These are phyloP conservation scores for Catocala fraxini DNA, from an alignment of 2,888 invertebrate genomes.

Conservation along the genomic window DNA sequence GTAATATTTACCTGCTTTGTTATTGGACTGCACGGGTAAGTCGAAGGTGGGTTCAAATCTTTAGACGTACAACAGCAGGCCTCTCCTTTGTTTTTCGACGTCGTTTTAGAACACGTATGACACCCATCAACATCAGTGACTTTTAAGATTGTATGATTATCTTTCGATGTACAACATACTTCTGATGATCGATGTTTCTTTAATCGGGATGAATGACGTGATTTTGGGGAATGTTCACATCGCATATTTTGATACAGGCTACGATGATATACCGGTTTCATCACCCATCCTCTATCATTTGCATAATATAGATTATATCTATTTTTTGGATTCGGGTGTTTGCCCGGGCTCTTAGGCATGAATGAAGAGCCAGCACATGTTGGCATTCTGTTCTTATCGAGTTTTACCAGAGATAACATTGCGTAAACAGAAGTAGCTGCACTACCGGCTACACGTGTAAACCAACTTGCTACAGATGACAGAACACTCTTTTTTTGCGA, in stretches of 20 bases:
- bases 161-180: too few species aligned
- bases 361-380: constrained; percentile 9
- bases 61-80: too few species aligned
- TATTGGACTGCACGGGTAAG: neutral
- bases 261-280: constrained; percentile 51
- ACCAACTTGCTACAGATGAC: constrained; percentile 29
- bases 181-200: too few species aligned
- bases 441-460: constrained; percentile 28
- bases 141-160: too few species aligned
- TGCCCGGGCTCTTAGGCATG: neutral
- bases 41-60: too few species aligned
- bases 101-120: too few species aligned
- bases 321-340: constrained; percentile 51
- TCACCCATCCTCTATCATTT: constrained; percentile 60
- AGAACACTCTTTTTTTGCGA: constrained; percentile 20
- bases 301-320: constrained; percentile 56
- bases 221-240: too few species aligned
- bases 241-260: constrained; percentile 27
- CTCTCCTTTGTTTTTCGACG: too few species aligned
- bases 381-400: constrained; percentile 19
- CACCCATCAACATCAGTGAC: too few species aligned
- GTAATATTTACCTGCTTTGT: constrained; percentile 1
- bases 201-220: too few species aligned
- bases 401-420: constrained; percentile 29
- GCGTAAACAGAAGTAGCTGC: constrained; percentile 23